These are phyloP conservation scores for Eriosoma lanigerum DNA, from an alignment of 1,140 invertebrate genomes.

Conservation along the genomic window DNA sequence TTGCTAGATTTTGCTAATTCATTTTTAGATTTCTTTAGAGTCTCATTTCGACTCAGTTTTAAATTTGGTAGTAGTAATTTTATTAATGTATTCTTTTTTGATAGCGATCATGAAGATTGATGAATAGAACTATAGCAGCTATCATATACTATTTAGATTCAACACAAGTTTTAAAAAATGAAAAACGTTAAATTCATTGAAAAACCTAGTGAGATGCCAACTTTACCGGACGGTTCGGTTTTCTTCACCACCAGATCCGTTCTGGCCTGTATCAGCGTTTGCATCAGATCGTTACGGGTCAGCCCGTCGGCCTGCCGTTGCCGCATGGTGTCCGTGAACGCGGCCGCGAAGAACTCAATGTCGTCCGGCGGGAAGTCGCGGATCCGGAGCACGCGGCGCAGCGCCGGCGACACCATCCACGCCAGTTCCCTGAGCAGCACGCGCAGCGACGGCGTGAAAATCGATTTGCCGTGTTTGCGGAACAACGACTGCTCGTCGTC, in stretches of 20 bases:
- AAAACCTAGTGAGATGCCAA: too few relatives aligned
- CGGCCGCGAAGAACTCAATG: conserved; percentile 55
- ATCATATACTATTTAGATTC: too few relatives aligned
- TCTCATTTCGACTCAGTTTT: too few relatives aligned
- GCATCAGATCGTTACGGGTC: conserved; percentile 58
- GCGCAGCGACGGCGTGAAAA: conserved; percentile 53
- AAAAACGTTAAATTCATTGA: too few relatives aligned
- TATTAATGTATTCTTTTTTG: too few relatives aligned
- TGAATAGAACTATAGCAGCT: too few relatives aligned
- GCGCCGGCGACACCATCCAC: background rate
- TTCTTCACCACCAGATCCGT: background rate
- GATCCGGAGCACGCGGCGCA: background rate
- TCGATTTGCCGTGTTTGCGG: conserved; percentile 55
- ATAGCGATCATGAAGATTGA: too few relatives aligned
- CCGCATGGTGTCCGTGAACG: conserved; percentile 54
- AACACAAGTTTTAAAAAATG: too few relatives aligned
- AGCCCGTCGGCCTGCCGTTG: conserved; percentile 55
- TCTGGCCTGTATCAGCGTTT: conserved; percentile 48
- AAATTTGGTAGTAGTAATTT: too few relatives aligned
- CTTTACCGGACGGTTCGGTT: background rate
- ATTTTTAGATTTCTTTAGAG: too few relatives aligned
- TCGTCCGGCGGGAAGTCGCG: conserved; percentile 25
- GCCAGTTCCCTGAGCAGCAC: conserved; percentile 19
- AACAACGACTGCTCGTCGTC: conserved; percentile 63
- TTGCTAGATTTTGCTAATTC: too few relatives aligned